Conservation (phyloP, 1,140 invertebrate genomes). For the Bombus polaris region DNA sequence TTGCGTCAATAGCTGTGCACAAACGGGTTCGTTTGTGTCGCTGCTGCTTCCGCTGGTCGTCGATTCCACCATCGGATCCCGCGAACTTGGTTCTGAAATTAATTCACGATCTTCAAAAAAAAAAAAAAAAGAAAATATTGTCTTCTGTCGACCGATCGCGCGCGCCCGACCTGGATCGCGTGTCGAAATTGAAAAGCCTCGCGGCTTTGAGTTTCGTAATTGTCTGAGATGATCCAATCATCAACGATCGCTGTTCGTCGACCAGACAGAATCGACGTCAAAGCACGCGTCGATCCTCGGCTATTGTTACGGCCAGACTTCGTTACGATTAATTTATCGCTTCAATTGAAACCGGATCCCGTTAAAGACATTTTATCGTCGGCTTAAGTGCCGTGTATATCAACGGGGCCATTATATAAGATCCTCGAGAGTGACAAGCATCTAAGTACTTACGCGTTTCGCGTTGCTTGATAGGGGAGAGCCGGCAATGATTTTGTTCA, state of each 20-base stretch:
- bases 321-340: conserved; percentile 34
- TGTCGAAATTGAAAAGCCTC: background rate
- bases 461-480: background rate
- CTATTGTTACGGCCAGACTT: background rate
- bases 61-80: conserved; percentile 81
- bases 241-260: background rate
- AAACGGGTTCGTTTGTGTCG: conserved; percentile 80
- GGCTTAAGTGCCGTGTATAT: background rate
- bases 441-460: background rate
- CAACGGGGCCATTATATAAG: conserved; percentile 39
- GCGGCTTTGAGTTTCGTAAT: background rate
- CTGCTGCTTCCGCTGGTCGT: conserved; percentile 80
- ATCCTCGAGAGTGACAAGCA: background rate
- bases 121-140: too few relatives aligned
- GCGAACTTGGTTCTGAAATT: conserved; percentile 79
- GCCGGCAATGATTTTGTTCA: background rate
- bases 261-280: background rate
- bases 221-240: background rate
- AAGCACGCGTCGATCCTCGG: background rate
- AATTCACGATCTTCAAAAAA: background rate
- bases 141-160: background rate
- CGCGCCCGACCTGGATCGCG: too few relatives aligned
- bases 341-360: conserved; percentile 54
- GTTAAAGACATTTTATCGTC: conserved; percentile 48
- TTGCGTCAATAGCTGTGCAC: conserved; percentile 80